These are phyloP conservation scores for Drosophila cognata DNA, from an alignment of 2,888 invertebrate species.

Conservation along the genomic window DNA sequence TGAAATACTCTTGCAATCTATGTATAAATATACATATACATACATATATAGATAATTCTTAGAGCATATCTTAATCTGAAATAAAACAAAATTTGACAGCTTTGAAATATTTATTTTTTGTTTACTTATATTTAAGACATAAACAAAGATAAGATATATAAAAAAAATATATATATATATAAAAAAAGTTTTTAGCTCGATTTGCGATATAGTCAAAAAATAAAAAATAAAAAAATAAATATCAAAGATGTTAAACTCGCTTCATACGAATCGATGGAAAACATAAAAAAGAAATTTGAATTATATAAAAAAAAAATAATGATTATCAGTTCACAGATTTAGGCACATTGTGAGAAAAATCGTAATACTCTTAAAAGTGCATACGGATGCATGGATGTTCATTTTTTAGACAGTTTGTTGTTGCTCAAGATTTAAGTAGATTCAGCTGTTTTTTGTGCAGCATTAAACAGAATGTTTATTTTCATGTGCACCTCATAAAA, in stretches of 20 bases:
- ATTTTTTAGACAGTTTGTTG: conserved; percentile 61
- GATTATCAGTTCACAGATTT: neutral
- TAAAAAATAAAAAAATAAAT: too few species aligned
- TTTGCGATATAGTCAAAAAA: neutral
- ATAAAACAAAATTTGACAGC: neutral
- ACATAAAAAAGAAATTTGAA: accelerated
- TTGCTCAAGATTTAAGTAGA: neutral
- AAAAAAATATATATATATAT: neutral
- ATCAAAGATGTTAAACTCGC: neutral
- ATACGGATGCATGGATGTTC: conserved; percentile 32
- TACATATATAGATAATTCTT: neutral
- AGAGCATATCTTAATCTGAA: neutral
- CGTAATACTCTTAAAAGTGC: neutral
- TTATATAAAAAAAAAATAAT: neutral
- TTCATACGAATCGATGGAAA: neutral
- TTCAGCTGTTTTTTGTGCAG: conserved; percentile 16
- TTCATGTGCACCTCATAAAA: conserved; percentile 51
- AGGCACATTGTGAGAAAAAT: neutral
- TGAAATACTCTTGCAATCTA: conserved; percentile 12
- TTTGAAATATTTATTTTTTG: neutral
- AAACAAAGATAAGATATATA: neutral
- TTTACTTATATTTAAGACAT: neutral
- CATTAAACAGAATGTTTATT: conserved; percentile 57
- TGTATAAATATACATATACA: too few species aligned
- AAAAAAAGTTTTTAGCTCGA: neutral